These are phyloP conservation scores for Trilocha varians DNA, from an alignment of 2,888 invertebrate species.

Conservation along the genomic window DNA sequence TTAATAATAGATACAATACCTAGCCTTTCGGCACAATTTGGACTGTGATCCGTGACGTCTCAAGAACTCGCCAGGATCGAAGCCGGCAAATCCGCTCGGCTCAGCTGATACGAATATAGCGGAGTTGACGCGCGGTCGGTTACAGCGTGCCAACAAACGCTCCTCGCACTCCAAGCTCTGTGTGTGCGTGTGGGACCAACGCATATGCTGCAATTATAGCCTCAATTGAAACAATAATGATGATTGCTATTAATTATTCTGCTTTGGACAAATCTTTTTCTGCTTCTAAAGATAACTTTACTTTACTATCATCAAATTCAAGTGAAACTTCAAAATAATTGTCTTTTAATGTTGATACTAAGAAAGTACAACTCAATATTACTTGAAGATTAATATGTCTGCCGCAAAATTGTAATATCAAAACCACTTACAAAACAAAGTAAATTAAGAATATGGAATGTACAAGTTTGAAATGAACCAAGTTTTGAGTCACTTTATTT, in stretches of 20 bases:
- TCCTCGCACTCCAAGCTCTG: conserved; percentile 77
- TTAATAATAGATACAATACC: conserved; percentile 38
- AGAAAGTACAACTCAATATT: background rate
- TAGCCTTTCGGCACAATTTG: conserved; percentile 84
- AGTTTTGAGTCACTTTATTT: background rate
- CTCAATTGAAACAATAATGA: background rate
- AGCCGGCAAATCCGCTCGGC: conserved; percentile 82
- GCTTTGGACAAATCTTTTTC: background rate
- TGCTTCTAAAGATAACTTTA: no score
- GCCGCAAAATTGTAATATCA: background rate
- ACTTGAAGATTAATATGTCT: background rate
- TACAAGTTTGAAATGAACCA: background rate
- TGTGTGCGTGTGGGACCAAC: conserved; percentile 79
- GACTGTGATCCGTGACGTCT: conserved; percentile 86
- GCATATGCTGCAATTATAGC: conserved; percentile 74
- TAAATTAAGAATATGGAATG: background rate
- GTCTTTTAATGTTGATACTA: no score
- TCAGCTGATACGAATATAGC: conserved; percentile 88
- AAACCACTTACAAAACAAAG: background rate
- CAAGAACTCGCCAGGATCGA: conserved; percentile 86
- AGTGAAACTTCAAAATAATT: no score
- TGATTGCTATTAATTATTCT: background rate
- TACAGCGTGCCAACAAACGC: conserved; percentile 69
- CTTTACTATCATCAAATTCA: no score
- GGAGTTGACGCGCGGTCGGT: conserved; percentile 86